Percentiles rank a stretch among this genome's conserved stretches.
Evolutionary conservation across 2,113 vertebrate species (phyloP).

Genomic region (Fulica atra): DNA sequence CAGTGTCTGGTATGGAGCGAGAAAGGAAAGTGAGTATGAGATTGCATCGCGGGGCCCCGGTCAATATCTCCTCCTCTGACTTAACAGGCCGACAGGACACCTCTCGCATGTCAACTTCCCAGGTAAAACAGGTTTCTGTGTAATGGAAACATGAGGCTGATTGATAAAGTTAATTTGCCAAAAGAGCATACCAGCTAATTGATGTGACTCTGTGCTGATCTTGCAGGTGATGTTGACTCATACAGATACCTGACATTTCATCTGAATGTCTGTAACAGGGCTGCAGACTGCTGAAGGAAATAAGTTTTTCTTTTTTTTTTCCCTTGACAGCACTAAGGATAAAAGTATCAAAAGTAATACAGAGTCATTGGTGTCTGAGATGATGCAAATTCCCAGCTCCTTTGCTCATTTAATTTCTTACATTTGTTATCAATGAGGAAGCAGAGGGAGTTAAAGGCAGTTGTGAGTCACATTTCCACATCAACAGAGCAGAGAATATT

Average conservation of each 20-base stretch:
- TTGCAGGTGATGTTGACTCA: neutral
- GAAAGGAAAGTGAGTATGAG: constrained; percentile 97
- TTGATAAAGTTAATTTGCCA: neutral
- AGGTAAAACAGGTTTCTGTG: constrained; percentile 77
- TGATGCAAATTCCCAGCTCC: neutral
- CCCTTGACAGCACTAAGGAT: neutral
- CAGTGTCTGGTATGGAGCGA: constrained; percentile 88
- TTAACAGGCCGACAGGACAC: constrained; percentile 93
- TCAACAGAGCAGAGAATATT: neutral
- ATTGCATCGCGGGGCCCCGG: constrained; percentile 90
- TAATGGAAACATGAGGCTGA: neutral
- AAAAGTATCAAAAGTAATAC: neutral
- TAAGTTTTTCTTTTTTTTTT: neutral
- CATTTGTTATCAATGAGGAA: neutral
- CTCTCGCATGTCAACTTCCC: constrained; percentile 96
- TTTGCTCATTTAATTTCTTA: neutral
- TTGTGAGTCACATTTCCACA: neutral
- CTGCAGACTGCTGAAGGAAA: neutral
- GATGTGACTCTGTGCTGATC: neutral
- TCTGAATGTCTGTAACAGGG: neutral
- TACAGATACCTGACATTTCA: neutral
- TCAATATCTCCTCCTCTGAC: constrained; percentile 93
- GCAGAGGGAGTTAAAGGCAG: neutral
- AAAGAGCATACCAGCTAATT: neutral
- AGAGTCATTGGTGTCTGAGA: neutral